phyloP scores from a whole-genome alignment of 2,888 invertebrate genomes.

The Sphecodes monilicornis region DNA sequence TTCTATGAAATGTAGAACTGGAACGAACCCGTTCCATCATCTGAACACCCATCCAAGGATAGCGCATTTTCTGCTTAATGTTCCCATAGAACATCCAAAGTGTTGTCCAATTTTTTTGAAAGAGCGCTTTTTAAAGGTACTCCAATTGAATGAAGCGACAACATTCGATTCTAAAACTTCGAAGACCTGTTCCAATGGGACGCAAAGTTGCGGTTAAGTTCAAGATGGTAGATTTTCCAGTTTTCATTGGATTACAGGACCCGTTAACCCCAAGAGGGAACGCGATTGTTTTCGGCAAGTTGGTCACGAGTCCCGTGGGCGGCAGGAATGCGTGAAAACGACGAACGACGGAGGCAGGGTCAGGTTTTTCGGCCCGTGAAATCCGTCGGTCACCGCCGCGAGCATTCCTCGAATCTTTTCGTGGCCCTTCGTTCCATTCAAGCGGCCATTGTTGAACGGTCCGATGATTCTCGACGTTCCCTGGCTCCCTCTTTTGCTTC shows the following conservation, averaged over 20 bases:
- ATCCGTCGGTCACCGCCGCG: conserved; percentile 35
- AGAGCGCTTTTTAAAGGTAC: too few species aligned
- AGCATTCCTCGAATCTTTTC: conserved; percentile 61
- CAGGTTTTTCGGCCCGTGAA: conserved; percentile 53
- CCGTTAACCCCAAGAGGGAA: not conserved
- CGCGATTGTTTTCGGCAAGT: conserved; percentile 15
- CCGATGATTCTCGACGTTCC: conserved; percentile 48
- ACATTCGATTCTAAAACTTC: too few species aligned
- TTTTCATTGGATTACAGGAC: not conserved
- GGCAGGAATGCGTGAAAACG: conserved; percentile 40
- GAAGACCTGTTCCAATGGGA: too few species aligned
- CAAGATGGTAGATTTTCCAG: not conserved
- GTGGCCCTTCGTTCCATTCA: conserved; percentile 42
- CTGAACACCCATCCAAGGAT: too few species aligned
- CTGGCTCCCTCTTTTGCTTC: not conserved
- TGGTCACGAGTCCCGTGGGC: not conserved
- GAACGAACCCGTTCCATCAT: too few species aligned
- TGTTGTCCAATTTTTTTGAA: too few species aligned
- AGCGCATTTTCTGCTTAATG: too few species aligned
- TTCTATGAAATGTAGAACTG: too few species aligned
- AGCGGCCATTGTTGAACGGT: conserved; percentile 53
- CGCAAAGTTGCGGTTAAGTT: not conserved
- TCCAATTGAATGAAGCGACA: too few species aligned
- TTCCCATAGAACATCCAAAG: too few species aligned
- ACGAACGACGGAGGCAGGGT: conserved; percentile 31